These are phyloP conservation scores for Sternarchorhynchus goeldii DNA, from an alignment of 2,797 vertebrate species.

Conservation along the genomic window DNA sequence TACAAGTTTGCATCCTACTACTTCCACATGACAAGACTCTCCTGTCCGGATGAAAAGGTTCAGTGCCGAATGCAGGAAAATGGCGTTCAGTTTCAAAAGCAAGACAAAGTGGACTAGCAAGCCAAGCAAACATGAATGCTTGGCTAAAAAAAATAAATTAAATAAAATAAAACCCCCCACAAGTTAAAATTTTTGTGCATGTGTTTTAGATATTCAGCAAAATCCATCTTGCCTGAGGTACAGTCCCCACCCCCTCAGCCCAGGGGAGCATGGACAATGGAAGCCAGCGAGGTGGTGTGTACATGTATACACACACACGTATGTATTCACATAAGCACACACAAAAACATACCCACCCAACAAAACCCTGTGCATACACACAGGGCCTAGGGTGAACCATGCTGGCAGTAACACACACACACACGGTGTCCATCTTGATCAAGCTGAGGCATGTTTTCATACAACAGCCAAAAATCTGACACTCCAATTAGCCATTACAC, in stretches of 20 bases:
- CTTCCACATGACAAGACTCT: too few relatives aligned
- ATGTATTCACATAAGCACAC: background rate
- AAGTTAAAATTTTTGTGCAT: background rate
- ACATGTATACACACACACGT: too few relatives aligned
- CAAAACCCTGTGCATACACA: too few relatives aligned
- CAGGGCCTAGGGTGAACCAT: too few relatives aligned
- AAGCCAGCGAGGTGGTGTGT: too few relatives aligned
- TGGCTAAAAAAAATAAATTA: too few relatives aligned
- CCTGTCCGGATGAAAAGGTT: slow-evolving; percentile 10
- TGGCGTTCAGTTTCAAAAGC: background rate
- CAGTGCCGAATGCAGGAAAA: background rate
- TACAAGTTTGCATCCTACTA: too few relatives aligned
- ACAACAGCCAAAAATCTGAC: slow-evolving; percentile 5
- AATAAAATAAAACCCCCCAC: background rate
- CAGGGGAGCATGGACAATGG: background rate
- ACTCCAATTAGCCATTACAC: background rate
- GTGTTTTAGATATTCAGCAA: slow-evolving; percentile 5
- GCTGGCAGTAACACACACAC: too few relatives aligned
- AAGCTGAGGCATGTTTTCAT: background rate
- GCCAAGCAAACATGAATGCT: too few relatives aligned
- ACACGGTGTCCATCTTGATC: background rate
- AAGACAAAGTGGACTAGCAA: background rate
- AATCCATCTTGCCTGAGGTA: background rate
- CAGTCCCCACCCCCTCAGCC: background rate
- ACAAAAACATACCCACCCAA: background rate